phyloP scores from a whole-genome alignment of 2,888 invertebrate species.

The Acanthosoma haemorrhoidale region DNA sequence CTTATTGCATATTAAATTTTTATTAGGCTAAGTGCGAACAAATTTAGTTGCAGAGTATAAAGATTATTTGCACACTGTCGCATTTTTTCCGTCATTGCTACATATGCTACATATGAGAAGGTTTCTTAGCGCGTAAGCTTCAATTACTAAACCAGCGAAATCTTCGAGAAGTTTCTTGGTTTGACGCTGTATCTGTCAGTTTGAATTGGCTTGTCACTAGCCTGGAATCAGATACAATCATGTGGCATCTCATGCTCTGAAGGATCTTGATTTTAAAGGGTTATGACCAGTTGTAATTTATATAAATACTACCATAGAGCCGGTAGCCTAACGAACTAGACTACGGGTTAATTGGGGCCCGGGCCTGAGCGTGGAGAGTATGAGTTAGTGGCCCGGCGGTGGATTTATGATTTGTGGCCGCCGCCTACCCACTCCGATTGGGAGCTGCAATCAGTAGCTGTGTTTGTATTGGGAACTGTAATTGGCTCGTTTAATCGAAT shows the following conservation, averaged over 20 bases:
- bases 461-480: constrained; percentile 16
- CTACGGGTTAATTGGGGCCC: neutral
- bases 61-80: no score
- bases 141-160: no score
- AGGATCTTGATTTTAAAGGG: neutral
- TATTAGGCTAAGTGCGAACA: no score
- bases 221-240: no score
- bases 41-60: no score
- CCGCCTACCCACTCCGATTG: constrained; percentile 9
- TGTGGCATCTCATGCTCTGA: neutral
- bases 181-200: no score
- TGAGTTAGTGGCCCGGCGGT: neutral
- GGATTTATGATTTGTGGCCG: constrained; percentile 15
- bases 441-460: constrained; percentile 14
- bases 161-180: no score
- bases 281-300: neutral
- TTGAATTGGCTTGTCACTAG: no score
- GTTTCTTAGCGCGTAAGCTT: no score
- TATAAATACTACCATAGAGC: neutral
- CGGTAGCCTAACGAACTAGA: constrained; percentile 9
- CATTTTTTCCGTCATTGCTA: no score
- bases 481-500: constrained; percentile 28
- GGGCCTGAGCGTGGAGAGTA: neutral
- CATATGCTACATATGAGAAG: no score
- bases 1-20: no score